A percentile compares a stretch with the other conserved stretches of the same genome.
Evolutionary conservation across 2,888 invertebrate genomes (phyloP).

Genomic region (Microchrysa polita): DNA sequence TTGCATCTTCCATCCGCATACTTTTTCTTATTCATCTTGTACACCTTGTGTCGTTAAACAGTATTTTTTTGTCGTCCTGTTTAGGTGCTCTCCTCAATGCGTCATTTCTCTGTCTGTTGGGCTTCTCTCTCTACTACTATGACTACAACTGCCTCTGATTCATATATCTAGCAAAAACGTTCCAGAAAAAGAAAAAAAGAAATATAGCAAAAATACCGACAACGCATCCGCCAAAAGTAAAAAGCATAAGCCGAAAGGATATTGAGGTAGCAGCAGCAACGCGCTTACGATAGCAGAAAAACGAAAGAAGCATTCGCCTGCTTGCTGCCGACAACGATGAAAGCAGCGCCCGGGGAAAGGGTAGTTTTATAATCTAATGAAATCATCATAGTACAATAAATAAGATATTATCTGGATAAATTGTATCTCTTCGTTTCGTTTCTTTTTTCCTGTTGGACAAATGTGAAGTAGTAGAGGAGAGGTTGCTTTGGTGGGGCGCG

Average conservation of each 20-base stretch:
- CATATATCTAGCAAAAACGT: not conserved
- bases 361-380: conserved; percentile 41
- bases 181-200: conserved; percentile 1
- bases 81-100: not conserved
- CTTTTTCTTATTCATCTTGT: not conserved
- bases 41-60: not conserved
- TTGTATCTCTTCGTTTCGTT: conserved; percentile 27
- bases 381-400: conserved; percentile 44
- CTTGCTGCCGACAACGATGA: not conserved
- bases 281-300: conserved; percentile 8
- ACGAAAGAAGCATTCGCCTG: not conserved
- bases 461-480: too few relatives aligned
- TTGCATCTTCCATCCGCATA: not conserved
- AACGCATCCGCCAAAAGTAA: not conserved
- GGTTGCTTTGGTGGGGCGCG: too few relatives aligned
- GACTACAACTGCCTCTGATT: too few relatives aligned
- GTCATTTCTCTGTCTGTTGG: conserved; percentile 36
- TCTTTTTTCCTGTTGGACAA: not conserved
- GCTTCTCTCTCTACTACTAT: not conserved
- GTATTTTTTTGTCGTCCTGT: conserved; percentile 12
- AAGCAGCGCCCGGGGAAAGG: not conserved
- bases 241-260: not conserved
- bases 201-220: not conserved
- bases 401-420: conserved; percentile 42
- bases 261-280: conserved; percentile 19